Evolutionary conservation across 2,113 vertebrate species (phyloP), one percentile per base, ranked within the genome.

Genomic region (Oplegnathus fasciatus): DNA sequence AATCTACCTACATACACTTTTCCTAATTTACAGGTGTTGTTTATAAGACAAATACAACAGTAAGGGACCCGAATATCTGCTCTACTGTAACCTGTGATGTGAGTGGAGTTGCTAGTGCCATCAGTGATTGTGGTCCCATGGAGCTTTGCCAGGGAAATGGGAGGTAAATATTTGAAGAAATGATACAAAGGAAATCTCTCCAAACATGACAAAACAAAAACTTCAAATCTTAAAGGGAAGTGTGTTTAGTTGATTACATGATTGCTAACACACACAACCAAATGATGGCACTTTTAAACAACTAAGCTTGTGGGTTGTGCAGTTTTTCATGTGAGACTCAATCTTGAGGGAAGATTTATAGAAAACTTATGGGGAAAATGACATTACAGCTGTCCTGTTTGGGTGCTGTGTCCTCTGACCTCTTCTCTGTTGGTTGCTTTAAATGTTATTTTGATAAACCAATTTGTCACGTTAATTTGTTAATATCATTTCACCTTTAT

Each of bases 41-140:
- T 37, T 90, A 89, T 55, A 54, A 77, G 57, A 64, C 78, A 26
- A 89, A 90, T 44, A 89, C 83, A 0, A 87, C 77, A 5, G 46
- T 75, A 0, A 44, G 2, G 6, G 67, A 89, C 46, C 44, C 68
- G 54, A 65, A 28, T 1, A 88, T 20, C 54, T 92, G 91, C 54
- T 77, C 89, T 4, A 83, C 75, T 11, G 75, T 92, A 0, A 82
- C 74, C 26, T 92, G 91, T 52, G 62, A 86, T 26, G 87, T 42
- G 24, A 82, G 8, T 18, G 91, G 87, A 18, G 64, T 67, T 0
- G 89, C 85, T 18, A 70, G 18, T 6, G 81, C 64, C 0, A 54
- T 85, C 32, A 88, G 75, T 22, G 13, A 77, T 1, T 92, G 91
- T 81, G 78, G 72, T 5, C 83, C 85, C 14, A 75, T 75, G 75